A percentile compares a stretch with the other conserved stretches of the same genome.
phyloP scores from a whole-genome alignment of 2,888 invertebrate species.

The Drosophila ezoana region DNA sequence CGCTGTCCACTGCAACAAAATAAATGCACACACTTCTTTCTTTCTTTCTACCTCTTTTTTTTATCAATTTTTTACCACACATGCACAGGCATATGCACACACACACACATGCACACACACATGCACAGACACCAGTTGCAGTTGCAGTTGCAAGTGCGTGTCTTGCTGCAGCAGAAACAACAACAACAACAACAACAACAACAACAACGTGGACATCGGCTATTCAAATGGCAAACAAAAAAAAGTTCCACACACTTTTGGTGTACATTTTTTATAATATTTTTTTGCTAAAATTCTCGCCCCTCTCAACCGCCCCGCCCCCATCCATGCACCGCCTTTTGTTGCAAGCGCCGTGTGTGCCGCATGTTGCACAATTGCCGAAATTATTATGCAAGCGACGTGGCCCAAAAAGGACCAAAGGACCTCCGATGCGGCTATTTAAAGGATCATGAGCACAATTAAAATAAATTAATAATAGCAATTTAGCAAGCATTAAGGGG shows the following conservation, averaged over 20 bases:
- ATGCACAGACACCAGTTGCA: conserved; percentile 81
- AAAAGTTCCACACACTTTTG: conserved; percentile 36
- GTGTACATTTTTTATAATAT: conserved; percentile 35
- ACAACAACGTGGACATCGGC: not conserved
- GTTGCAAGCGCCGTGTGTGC: not conserved
- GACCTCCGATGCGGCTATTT: not conserved
- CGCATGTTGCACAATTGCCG: no score
- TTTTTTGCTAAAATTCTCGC: conserved; percentile 44
- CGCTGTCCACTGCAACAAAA: conserved; percentile 28
- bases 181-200: conserved; percentile 7
- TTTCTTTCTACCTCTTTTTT: not conserved
- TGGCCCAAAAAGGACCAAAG: not conserved
- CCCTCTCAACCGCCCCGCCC: no score
- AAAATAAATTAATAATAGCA: no score
- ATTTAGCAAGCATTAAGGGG: no score
- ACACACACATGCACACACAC: conserved; percentile 16
- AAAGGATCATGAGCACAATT: no score
- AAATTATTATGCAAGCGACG: not conserved
- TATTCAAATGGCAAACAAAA: conserved; percentile 34
- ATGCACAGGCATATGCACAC: conserved; percentile 14
- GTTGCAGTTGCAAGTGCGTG: conserved; percentile 52
- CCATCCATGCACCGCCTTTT: not conserved
- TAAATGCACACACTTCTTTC: conserved; percentile 26
- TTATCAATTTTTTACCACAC: conserved; percentile 18
- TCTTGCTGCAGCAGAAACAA: conserved; percentile 12